Conservation (phyloP, 1,140 invertebrate species). For the Cecropterus lyciades region DNA sequence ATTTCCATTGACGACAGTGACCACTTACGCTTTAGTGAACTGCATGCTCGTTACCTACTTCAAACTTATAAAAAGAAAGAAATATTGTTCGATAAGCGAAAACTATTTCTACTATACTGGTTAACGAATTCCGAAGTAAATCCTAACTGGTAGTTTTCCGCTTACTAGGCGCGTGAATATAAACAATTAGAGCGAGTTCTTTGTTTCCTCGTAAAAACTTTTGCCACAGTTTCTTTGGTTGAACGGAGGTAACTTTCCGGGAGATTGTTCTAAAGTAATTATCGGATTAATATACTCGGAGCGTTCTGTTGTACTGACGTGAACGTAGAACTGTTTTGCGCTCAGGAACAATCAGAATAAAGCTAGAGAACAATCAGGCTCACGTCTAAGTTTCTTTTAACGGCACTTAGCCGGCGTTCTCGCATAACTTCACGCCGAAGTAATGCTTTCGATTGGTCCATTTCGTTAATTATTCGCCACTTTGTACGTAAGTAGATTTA, state of each 20-base stretch:
- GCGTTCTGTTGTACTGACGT: conserved; percentile 71
- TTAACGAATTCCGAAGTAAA: conserved; percentile 32
- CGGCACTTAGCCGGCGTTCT: conserved; percentile 73
- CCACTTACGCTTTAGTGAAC: too few relatives aligned
- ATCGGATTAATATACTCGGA: conserved; percentile 81
- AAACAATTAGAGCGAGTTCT: conserved; percentile 64
- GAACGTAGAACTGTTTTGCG: conserved; percentile 72
- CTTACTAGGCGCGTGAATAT: conserved; percentile 54
- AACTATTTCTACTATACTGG: conserved; percentile 9
- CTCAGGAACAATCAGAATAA: conserved; percentile 81
- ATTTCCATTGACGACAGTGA: too few relatives aligned
- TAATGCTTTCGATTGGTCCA: conserved; percentile 82
- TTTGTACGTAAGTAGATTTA: conserved; percentile 83
- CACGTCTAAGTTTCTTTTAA: conserved; percentile 83
- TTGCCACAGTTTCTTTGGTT: conserved; percentile 56
- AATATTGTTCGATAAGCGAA: conserved; percentile 9
- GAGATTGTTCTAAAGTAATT: conserved; percentile 83
- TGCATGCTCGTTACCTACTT: too few relatives aligned
- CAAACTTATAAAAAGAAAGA: too few relatives aligned
- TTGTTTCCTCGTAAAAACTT: conserved; percentile 72
- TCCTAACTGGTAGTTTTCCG: conserved; percentile 41
- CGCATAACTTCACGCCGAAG: conserved; percentile 79
- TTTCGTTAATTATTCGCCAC: conserved; percentile 84
- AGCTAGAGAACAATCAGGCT: conserved; percentile 78
- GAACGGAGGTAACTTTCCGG: conserved; percentile 69